Percentiles rank a stretch among this genome's conserved stretches.
phyloP scores from a whole-genome alignment of 2,888 invertebrate species.

The Microplitis manilae region DNA sequence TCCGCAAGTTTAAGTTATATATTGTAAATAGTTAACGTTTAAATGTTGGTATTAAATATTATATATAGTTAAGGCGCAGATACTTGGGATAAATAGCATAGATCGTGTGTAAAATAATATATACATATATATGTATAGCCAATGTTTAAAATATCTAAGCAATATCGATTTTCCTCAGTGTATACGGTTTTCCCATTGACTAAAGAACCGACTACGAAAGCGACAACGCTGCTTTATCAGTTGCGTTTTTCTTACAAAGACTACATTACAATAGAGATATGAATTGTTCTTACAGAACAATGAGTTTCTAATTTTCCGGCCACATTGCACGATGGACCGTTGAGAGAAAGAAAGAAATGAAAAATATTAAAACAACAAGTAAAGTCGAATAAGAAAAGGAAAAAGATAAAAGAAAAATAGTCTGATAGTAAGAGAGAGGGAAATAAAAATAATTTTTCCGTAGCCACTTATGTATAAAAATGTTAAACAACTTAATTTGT shows the following conservation, averaged over 20 bases:
- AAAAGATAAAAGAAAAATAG: slow-evolving; percentile 10
- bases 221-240: slow-evolving; percentile 35
- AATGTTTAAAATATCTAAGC: background rate
- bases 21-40: background rate
- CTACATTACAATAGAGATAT: slow-evolving; percentile 30
- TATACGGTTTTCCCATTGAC: slow-evolving; percentile 28
- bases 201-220: slow-evolving; percentile 8
- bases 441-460: slow-evolving; percentile 3
- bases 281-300: slow-evolving; percentile 40
- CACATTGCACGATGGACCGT: slow-evolving; percentile 35
- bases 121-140: background rate
- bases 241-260: slow-evolving; percentile 34
- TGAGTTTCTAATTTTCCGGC: slow-evolving; percentile 39
- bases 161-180: slow-evolving; percentile 30
- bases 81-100: background rate
- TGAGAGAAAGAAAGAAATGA: slow-evolving; percentile 1
- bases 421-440: background rate
- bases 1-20: background rate
- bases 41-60: background rate
- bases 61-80: background rate
- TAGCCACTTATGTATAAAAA: background rate
- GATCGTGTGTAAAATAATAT: slow-evolving; percentile 7
- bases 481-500: background rate
- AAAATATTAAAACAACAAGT: background rate
- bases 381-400: background rate